These are phyloP conservation scores for Mola mola DNA, from an alignment of 2,113 vertebrate species.

Conservation along the genomic window DNA sequence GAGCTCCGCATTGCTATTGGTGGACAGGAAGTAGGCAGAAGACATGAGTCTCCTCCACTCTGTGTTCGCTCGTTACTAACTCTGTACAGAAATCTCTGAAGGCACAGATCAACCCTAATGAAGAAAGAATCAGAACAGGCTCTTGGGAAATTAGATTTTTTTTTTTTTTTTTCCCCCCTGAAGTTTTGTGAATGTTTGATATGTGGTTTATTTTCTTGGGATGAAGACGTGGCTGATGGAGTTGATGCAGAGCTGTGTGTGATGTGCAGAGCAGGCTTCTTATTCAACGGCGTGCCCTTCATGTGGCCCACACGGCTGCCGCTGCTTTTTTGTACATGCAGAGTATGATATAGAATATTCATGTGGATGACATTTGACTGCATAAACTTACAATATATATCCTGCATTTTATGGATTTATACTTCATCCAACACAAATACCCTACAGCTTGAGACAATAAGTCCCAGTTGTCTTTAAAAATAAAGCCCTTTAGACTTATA, in stretches of 20 bases:
- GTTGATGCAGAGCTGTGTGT: neutral
- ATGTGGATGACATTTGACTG: too few species aligned
- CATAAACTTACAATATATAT: too few species aligned
- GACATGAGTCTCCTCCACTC: neutral
- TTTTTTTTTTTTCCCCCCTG: neutral
- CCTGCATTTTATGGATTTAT: too few species aligned
- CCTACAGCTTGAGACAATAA: neutral
- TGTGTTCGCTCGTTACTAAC: constrained; percentile 25
- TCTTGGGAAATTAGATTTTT: constrained; percentile 33
- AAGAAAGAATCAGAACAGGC: constrained; percentile 20
- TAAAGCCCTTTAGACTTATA: too few species aligned
- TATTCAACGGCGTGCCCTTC: constrained; percentile 12
- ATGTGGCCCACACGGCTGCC: neutral
- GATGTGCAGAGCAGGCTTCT: constrained; percentile 27
- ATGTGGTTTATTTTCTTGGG: constrained; percentile 10
- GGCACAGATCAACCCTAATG: constrained; percentile 25
- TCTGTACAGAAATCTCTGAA: constrained; percentile 24
- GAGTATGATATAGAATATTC: too few species aligned
- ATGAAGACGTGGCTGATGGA: neutral
- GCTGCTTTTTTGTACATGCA: constrained; percentile 7
- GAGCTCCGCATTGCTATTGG: constrained; percentile 14
- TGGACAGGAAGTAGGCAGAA: too few species aligned
- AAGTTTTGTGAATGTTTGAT: constrained; percentile 22
- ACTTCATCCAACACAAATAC: neutral
- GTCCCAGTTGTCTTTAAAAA: neutral